A percentile compares a stretch with the other conserved stretches of the same genome.
Conservation (phyloP, 2,797 vertebrate species). For the Poecilia wingei region DNA sequence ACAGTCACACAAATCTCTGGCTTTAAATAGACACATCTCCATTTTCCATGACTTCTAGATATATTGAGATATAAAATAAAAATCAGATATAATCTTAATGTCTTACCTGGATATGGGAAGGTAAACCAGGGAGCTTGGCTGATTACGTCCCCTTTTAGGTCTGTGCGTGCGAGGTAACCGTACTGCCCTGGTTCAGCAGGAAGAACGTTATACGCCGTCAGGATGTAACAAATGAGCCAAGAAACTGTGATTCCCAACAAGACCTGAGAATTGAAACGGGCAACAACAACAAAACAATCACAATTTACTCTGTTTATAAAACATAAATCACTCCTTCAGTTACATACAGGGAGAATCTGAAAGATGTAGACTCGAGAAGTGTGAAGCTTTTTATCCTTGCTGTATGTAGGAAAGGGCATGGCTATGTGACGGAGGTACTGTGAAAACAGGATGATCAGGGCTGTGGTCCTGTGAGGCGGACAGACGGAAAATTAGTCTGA, state of each 20-base stretch:
- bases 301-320: not conserved
- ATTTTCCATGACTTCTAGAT: not conserved
- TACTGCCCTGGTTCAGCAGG: constrained; percentile 82
- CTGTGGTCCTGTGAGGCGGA: constrained; percentile 84
- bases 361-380: constrained; percentile 85
- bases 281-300: not conserved
- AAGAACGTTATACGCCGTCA: constrained; percentile 85
- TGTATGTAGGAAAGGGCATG: constrained; percentile 85
- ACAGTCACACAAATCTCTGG: not conserved
- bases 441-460: constrained; percentile 93
- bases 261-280: constrained; percentile 80
- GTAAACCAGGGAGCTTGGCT: constrained; percentile 89
- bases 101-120: constrained; percentile 93
- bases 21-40: not conserved
- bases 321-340: not conserved
- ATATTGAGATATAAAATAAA: not conserved
- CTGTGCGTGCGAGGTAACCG: constrained; percentile 90
- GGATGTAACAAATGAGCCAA: constrained; percentile 90
- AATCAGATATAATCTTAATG: not conserved
- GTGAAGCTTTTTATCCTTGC: constrained; percentile 82
- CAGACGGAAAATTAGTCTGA: not conserved
- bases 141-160: constrained; percentile 86
- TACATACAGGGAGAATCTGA: constrained; percentile 93
- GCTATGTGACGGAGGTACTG: constrained; percentile 92
- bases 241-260: constrained; percentile 90